These are phyloP conservation scores for Actenoides lindsayi DNA, from an alignment of 2,113 vertebrate species.

Conservation along the genomic window DNA sequence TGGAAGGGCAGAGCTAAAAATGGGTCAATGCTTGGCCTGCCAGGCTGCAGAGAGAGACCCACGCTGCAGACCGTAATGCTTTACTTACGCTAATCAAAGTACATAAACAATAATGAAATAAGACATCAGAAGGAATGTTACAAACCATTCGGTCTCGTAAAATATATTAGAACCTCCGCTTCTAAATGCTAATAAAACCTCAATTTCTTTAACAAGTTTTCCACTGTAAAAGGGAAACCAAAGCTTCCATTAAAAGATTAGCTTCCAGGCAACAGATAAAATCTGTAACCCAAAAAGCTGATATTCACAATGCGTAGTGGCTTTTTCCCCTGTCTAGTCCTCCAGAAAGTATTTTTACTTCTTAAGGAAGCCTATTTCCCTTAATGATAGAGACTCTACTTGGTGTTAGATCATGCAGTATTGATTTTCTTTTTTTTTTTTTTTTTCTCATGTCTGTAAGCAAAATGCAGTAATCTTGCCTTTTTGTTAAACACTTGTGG, in stretches of 20 bases:
- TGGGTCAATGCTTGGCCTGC: neutral
- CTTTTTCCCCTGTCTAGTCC: neutral
- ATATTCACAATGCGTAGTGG: neutral
- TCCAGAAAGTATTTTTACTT: constrained; percentile 23
- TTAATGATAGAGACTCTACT: neutral
- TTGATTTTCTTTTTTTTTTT: neutral
- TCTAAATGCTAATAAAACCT: neutral
- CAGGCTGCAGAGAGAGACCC: neutral
- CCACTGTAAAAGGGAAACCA: neutral
- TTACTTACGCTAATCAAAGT: neutral
- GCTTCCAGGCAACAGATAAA: neutral
- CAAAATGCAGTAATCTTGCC: neutral
- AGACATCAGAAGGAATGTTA: neutral
- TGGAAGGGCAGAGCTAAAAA: neutral
- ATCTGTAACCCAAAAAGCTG: neutral
- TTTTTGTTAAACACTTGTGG: neutral
- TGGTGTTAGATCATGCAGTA: neutral
- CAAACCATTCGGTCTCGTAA: neutral
- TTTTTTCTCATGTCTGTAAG: neutral
- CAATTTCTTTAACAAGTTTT: constrained; percentile 17
- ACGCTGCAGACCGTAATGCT: neutral
- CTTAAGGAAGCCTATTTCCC: neutral
- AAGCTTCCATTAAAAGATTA: neutral
- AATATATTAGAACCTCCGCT: neutral
- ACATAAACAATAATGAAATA: neutral